phyloP scores from a whole-genome alignment of 2,797 vertebrate genomes.

The Falco columbarius region DNA sequence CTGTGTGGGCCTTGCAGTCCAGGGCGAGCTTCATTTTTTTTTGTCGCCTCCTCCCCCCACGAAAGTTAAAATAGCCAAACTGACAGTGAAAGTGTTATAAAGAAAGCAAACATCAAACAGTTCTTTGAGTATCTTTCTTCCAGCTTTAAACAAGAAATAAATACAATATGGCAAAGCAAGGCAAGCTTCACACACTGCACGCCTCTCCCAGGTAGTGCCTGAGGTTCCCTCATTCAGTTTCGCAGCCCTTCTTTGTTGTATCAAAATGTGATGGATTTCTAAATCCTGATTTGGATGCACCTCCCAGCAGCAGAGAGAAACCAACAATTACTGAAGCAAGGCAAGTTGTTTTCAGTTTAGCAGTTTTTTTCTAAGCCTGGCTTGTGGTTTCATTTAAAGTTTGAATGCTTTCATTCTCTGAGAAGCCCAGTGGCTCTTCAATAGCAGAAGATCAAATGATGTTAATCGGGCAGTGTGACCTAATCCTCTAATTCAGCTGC shows the following conservation, averaged over 20 bases:
- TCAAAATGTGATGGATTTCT: not conserved
- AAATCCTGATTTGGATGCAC: conserved; percentile 45
- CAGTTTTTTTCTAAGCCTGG: conserved; percentile 52
- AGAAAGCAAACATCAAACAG: not conserved
- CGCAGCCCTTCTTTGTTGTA: not conserved
- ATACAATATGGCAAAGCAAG: not conserved
- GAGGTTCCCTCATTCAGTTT: not conserved
- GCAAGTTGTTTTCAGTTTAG: conserved; percentile 64
- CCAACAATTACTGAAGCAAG: conserved; percentile 43
- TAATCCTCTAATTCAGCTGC: conserved; percentile 77
- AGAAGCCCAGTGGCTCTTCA: conserved; percentile 73
- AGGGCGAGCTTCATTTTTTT: not conserved
- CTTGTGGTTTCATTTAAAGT: conserved; percentile 75
- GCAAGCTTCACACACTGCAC: not conserved
- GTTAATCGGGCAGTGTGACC: conserved; percentile 69
- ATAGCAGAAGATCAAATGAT: conserved; percentile 78
- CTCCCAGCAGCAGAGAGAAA: conserved; percentile 34
- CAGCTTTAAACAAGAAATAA: not conserved
- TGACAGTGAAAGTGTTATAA: not conserved
- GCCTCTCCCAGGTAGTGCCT: not conserved
- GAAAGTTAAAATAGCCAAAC: not conserved
- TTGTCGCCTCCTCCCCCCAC: rapidly evolving
- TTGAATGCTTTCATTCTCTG: conserved; percentile 52
- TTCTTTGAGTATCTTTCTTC: not conserved
- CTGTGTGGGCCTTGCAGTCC: not conserved